Base-by-base conservation (phyloP, 1,140 invertebrate genomes). In the Zaprionus vittiger region DNA sequence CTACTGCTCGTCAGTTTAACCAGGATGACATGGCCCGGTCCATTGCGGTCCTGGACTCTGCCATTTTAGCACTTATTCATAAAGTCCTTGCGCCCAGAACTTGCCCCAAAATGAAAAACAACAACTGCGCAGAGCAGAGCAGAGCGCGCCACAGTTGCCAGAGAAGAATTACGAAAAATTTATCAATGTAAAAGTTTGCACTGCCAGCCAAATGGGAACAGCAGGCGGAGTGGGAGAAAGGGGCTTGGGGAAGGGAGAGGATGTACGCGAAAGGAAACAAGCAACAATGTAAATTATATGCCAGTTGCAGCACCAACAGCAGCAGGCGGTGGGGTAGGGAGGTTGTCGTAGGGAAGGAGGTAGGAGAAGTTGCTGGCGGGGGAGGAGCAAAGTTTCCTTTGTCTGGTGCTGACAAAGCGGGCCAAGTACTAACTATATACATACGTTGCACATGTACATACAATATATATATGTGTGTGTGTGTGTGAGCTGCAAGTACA, bases 61-160 rank as follows among this genome's bases (percentile, higher is more conserved):
- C 82, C 90, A 91, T 91, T 91, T 91, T 82, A 86, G 90, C 90
- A 91, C 90, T 91, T 90, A 90, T 90, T 91, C 90, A 91, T 91
- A 90, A 90, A 91, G 86, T 90, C 86, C 79, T 91, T 89, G 83
- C 69, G 63, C 52, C 73, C 73, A 75, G 65, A 85, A 82, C 82
- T 81, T 81, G 71, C 63, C 71, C 71, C 71, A 74, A 70, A 70
- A 65, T 62, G 74, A 49, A 66, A 90, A 79, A 89, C 80, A 77
- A 60, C 47, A 77, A 60, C 47, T 52, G 47, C 12, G 62, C 74
- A 77, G 73, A 57, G 71, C 73, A 64, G 44, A 49, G 62, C 47
- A 31, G 31, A 38, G 41, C 49, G 9, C 52, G 15, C n/a, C 41
- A 17, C 41, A 47, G 41, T 47, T 47, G 41, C 41, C 41, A 74